phyloP scores from a whole-genome alignment of 2,113 vertebrate genomes.

The Catagonus wagneri region DNA sequence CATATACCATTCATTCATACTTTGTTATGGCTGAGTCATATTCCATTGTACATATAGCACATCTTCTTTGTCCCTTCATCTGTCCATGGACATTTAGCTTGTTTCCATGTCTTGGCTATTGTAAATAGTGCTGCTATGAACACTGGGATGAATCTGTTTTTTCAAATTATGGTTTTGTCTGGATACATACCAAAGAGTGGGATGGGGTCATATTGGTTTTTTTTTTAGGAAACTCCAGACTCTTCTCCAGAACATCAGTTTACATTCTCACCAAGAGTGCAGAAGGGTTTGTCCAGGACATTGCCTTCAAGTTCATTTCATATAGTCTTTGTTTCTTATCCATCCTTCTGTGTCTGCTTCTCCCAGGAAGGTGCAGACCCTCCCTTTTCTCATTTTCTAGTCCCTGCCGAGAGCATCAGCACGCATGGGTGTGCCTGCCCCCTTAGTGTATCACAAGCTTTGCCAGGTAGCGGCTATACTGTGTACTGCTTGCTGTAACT shows the following conservation, averaged over 20 bases:
- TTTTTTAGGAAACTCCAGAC: not conserved
- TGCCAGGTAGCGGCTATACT: not conserved
- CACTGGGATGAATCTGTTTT: not conserved
- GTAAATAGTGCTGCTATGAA: not conserved
- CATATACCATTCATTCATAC: not conserved
- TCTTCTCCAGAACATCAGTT: not conserved
- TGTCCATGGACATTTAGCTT: not conserved
- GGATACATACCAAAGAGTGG: not conserved
- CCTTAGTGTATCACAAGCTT: accelerated
- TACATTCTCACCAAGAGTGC: not conserved
- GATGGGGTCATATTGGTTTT: not conserved
- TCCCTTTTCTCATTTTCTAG: not conserved
- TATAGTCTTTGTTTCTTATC: not conserved
- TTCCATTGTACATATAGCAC: not conserved
- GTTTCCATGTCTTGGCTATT: not conserved
- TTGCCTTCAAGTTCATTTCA: not conserved
- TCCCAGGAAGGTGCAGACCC: not conserved
- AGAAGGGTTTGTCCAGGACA: not conserved
- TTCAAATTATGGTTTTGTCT: not conserved
- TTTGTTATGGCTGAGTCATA: not conserved
- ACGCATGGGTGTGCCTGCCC: accelerated
- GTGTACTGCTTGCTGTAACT: not conserved
- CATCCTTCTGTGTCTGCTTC: not conserved
- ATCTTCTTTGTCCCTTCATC: not conserved
- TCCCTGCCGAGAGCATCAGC: no score